Evolutionary conservation across 2,888 invertebrate species (phyloP).

Genomic region (Ceriagrion tenellum): DNA sequence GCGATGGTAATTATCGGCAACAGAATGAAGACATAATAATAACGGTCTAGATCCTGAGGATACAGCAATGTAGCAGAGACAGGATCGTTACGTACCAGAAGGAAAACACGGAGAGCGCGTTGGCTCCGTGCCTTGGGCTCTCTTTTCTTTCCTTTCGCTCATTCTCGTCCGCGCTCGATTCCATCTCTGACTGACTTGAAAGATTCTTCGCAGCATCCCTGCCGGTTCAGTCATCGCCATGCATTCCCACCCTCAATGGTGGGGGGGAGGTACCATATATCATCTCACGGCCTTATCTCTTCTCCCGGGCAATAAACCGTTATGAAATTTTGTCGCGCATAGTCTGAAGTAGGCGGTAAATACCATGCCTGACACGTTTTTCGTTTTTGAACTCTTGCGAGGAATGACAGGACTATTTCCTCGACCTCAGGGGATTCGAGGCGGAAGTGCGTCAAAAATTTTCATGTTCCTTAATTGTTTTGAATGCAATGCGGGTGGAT

Average conservation of each 20-base stretch:
- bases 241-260: not conserved
- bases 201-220: not conserved
- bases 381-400: not conserved
- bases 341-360: not conserved
- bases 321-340: not conserved
- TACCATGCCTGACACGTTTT: not conserved
- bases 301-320: not conserved
- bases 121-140: conserved; percentile 4
- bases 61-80: no score
- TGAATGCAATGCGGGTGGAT: not conserved
- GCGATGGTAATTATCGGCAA: no score
- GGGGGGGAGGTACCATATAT: conserved; percentile 1
- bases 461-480: not conserved
- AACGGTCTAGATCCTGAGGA: no score
- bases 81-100: not conserved
- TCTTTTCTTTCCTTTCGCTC: not conserved
- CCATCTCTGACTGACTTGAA: not conserved
- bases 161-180: not conserved
- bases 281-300: not conserved
- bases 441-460: not conserved
- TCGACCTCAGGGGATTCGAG: not conserved
- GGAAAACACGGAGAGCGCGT: not conserved
- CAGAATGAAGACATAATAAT: no score
- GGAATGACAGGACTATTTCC: not conserved
- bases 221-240: not conserved